Evolutionary conservation across 2,888 invertebrate species (phyloP), one percentile per base, ranked within the genome.

Genomic region (Schrankia costaestrigalis): DNA sequence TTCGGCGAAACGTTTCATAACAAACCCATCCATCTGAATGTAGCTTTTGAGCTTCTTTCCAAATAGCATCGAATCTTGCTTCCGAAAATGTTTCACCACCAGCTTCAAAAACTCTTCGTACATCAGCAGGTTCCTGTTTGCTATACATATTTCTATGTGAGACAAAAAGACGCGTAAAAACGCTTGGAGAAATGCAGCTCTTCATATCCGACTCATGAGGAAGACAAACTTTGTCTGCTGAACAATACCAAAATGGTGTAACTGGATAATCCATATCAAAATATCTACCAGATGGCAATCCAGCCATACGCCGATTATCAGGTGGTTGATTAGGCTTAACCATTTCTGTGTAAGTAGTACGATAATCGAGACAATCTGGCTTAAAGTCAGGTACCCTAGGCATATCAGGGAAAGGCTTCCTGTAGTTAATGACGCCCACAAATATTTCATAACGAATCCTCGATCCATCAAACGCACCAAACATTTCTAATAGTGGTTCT

Each of bases 1-100:
- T 71, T 31, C 44, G 56, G 1, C 77, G 64, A 44, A 90, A 90
- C 4, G 90, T 90, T 63, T 90, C 89, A 23, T 79, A 85, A 50
- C 90, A 90, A 14, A 90, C 90, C 66, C 74, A 74, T 2, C 87
- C 89, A 46, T 83, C 71, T 18, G 85, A 78, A 60, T 90, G 90
- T 33, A 65, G 57, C 45, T 85, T 75, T 44, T 79, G 64, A 1
- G 90, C 90, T 46, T 82, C 73, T 39, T 85, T 66, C 90, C 90
- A 90, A 42, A 90, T 48, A 35, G 63, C 59, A 21, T 82, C 68
- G 53, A 91, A 91, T 12, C 62, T 66, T 38, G 89, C 78, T 14
- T 86, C 86, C 3, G 76, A 77, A 38, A 90, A 84, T 33, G 71
- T 61, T 48, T 89, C 89, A 1, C 90, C 90, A 2, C 81, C 54